These are phyloP conservation scores for Channallabes apus DNA, from an alignment of 2,797 vertebrate genomes.

Conservation along the genomic window DNA sequence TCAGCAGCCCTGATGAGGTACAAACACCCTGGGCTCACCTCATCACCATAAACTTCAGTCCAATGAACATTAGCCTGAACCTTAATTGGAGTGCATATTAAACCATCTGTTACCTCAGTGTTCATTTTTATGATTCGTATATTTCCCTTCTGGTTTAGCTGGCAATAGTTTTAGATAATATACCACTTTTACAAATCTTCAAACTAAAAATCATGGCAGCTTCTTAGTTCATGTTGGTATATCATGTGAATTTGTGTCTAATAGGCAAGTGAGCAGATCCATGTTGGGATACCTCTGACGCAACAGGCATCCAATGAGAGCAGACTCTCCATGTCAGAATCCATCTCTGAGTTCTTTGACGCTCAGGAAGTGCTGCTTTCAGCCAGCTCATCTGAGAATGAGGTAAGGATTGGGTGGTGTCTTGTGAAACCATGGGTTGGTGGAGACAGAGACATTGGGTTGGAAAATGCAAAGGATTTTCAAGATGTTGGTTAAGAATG, in stretches of 20 bases:
- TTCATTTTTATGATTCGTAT: background rate
- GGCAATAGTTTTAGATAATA: background rate
- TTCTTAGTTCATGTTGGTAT: background rate
- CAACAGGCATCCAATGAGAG: slow-evolving; percentile 97
- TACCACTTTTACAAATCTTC: background rate
- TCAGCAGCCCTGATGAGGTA: slow-evolving; percentile 96
- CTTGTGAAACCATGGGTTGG: background rate
- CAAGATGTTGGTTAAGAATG: too few species aligned
- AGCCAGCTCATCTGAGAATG: slow-evolving; percentile 97
- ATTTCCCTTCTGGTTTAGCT: background rate
- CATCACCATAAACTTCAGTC: slow-evolving; percentile 3
- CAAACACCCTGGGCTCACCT: background rate
- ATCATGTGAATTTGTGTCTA: slow-evolving; percentile 59
- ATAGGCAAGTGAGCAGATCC: slow-evolving; percentile 86
- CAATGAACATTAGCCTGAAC: background rate
- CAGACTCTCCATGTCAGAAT: slow-evolving; percentile 98
- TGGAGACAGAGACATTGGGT: slow-evolving; percentile 61
- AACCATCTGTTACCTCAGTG: background rate
- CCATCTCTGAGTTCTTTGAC: slow-evolving; percentile 97
- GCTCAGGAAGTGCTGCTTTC: slow-evolving; percentile 98
- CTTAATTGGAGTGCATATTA: background rate
- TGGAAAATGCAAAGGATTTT: too few species aligned
- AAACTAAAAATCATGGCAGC: background rate
- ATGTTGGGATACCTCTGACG: slow-evolving; percentile 89
- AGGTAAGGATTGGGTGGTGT: slow-evolving; percentile 61